Evolutionary conservation across 2,888 invertebrate genomes (phyloP), one percentile per base, ranked within the genome.

Genomic region (Pharmacophagus antenor): DNA sequence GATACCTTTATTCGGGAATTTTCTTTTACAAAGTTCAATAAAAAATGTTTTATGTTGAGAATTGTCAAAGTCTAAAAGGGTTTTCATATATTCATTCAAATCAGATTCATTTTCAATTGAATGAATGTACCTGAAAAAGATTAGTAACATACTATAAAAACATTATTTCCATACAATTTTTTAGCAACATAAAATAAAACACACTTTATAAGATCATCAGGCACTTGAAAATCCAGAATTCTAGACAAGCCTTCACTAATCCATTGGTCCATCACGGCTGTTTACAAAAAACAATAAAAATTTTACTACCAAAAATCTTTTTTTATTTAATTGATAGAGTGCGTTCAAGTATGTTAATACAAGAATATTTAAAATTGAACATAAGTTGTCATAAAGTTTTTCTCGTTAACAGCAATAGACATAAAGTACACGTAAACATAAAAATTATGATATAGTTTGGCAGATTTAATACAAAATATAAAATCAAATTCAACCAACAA

Each of bases 21-120:
- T 55, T 41, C 44, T 62, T 55, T 57, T 58, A 53, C 55, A 52
- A 46, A 22, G 18, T 53, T 17, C 44, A 20, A 22, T 21, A 53
- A 63, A 53, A 37, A 51, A 54, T 52, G 52, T 41, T 27, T 56
- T 56, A 42, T 61, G 56, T 61, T 56, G 56, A 18, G 56, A 61
- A 68, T 93, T 93, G 55, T 92, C 92, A 63, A 92, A 92, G 79
- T 96, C 94, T 0, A 97, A 76, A 50, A 97, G 85, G 52, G 94
- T 94, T 69, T 92, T 92, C 82, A 97, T 94, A 72, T 96, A 96
- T 62, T 95, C 95, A 68, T 95, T 94, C 51, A 96, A 88, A 71
- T 96, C 96, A 61, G 90, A 86, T 58, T 93, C 93, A 72, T 93
- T 93, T 70, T 94, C 92, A 68, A 97, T 95, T 17, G 93, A 91